These are phyloP conservation scores for Paragorgia papillata DNA, from an alignment of 92 coral and sea anemone genomes.

Conservation along the genomic window DNA sequence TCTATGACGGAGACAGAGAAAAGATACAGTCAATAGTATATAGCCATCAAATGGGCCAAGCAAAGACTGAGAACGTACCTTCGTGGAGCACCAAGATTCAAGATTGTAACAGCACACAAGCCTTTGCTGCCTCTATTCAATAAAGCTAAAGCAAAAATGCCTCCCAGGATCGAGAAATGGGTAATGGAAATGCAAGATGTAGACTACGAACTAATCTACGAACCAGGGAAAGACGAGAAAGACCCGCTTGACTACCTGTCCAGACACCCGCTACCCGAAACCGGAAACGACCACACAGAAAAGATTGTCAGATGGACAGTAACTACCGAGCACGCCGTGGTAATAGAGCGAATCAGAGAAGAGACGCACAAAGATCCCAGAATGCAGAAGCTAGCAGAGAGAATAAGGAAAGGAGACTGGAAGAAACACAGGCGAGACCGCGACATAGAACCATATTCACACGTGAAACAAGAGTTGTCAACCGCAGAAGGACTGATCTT, in stretches of 20 bases:
- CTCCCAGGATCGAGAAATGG: constrained; percentile 71
- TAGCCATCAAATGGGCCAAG: constrained; percentile 58
- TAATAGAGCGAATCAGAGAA: constrained; percentile 51
- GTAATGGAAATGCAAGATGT: constrained; percentile 69
- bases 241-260: constrained; percentile 49
- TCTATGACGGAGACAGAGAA: constrained; percentile 48
- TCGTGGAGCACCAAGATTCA: constrained; percentile 68
- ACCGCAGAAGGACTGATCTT: constrained; percentile 55
- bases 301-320: constrained; percentile 44
- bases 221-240: constrained; percentile 58
- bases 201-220: constrained; percentile 53
- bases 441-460: constrained; percentile 37
- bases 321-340: constrained; percentile 49
- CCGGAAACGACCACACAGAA: constrained; percentile 51
- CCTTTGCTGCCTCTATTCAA: constrained; percentile 65
- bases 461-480: constrained; percentile 32
- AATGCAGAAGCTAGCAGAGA: constrained; percentile 38
- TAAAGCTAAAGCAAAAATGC: constrained; percentile 54
- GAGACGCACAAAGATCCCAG: constrained; percentile 48
- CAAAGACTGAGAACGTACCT: constrained; percentile 57
- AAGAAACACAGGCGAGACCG: constrained; percentile 41
- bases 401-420: constrained; percentile 38
- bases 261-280: constrained; percentile 54
- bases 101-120: constrained; percentile 71
- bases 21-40: constrained; percentile 62